Evolutionary conservation across 2,113 vertebrate genomes (phyloP).

Genomic region (Archocentrus centrarchus): DNA sequence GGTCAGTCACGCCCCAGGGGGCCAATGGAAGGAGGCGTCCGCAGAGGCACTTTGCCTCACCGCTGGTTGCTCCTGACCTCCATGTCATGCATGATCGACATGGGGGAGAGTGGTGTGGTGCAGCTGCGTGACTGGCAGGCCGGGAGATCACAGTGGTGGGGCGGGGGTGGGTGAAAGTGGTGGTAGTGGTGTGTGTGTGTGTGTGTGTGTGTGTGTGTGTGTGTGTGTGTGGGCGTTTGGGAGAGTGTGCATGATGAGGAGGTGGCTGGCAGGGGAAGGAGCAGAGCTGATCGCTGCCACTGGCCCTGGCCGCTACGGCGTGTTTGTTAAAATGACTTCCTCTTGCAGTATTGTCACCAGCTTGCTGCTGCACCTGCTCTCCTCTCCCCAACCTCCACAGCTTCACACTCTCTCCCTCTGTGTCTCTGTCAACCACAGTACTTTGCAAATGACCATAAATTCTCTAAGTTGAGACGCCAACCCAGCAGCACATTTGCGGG

Average conservation of each 20-base stretch:
- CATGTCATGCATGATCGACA: constrained; percentile 78
- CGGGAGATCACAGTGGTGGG: constrained; percentile 42
- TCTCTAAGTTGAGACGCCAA: constrained; percentile 18
- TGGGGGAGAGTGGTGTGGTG: constrained; percentile 58
- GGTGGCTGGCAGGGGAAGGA: constrained; percentile 16
- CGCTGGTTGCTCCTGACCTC: constrained; percentile 67
- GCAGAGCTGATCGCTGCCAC: constrained; percentile 63
- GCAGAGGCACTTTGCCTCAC: constrained; percentile 49
- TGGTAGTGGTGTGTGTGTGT: constrained; percentile 39
- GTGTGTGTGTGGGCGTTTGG: not conserved
- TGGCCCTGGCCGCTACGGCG: constrained; percentile 57
- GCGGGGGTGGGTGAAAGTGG: constrained; percentile 30
- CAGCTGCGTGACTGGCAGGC: constrained; percentile 71
- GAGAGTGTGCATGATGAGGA: not conserved
- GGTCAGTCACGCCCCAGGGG: constrained; percentile 55
- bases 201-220: not conserved
- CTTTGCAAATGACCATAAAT: constrained; percentile 28
- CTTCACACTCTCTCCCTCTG: not conserved
- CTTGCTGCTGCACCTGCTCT: constrained; percentile 64
- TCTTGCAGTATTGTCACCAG: constrained; percentile 62
- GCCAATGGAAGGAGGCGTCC: constrained; percentile 4
- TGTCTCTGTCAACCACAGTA: constrained; percentile 14
- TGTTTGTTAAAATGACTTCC: constrained; percentile 76
- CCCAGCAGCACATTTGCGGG: constrained; percentile 23
- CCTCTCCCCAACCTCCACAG: constrained; percentile 37